Base-by-base conservation (phyloP, 2,888 invertebrate genomes). In the Ceramica pisi region DNA sequence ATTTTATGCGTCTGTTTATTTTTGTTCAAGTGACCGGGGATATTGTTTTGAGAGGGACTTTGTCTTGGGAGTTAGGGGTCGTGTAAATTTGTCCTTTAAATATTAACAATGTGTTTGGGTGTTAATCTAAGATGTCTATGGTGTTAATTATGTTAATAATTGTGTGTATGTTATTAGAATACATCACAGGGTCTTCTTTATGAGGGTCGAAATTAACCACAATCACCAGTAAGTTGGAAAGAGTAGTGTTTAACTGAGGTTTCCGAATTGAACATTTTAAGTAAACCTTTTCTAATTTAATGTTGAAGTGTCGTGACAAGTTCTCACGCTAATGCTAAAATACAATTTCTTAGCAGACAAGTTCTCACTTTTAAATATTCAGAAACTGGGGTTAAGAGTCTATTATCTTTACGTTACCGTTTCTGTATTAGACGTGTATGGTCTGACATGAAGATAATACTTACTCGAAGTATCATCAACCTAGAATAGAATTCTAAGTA, bases 1-100 rank as follows among this genome's bases (percentile, higher is more conserved):
- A 83, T 82, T 82, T 81, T 82, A 83, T 74, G 53, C 72, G 31
- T 56, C 59, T 82, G 78, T 82, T 82, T 82, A 67, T 77, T 69
- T 76, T 62, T 65, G 55, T 63, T 69, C 67, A 51, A 77, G 71
- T 81, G 61, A 69, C 66, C 63, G 56, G 55, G 50, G 59, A 67
- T 77, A 82, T 77, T 70, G 61, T 75, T 83, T 60, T 16, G 60
- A 68, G 31, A 60, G 48, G 19, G 57, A 59, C 7, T 68, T 31
- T 48, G 56, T 62, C 77, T 62, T 66, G 26, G 61, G 35, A 50
- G 51, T 44, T 23, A 46, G 8, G 46, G 63, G 59, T 63, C 21
- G 5, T 56, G 56, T n/a, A n/a, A n/a, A n/a, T 64, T 69, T 59
- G 41, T 23, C 67, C 26, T 59, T 68, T 63, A 26, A 51, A 51